These are phyloP conservation scores for Drosophila quasianomalipes DNA, from an alignment of 2,888 invertebrate genomes.

Conservation along the genomic window DNA sequence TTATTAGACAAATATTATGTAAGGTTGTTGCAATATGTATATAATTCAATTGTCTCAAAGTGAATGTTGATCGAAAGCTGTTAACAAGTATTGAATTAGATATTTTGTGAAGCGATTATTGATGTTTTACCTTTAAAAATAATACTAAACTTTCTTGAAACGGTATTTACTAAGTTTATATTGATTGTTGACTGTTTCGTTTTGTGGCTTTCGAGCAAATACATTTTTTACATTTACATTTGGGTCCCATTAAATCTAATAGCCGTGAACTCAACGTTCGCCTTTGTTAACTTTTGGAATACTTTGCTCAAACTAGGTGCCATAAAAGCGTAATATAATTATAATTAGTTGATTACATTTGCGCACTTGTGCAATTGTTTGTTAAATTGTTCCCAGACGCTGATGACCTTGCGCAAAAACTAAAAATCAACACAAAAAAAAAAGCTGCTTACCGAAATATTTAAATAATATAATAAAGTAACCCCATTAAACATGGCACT, in stretches of 20 bases:
- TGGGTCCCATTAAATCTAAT: constrained; percentile 5
- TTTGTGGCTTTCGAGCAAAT: background rate
- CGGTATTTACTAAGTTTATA: background rate
- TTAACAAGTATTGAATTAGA: background rate
- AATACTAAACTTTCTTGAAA: background rate
- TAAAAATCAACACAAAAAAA: background rate
- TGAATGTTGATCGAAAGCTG: background rate
- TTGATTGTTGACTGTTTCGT: background rate
- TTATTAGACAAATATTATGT: background rate
- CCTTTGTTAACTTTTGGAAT: constrained; percentile 19
- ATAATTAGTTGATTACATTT: constrained; percentile 27
- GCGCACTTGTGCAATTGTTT: constrained; percentile 32
- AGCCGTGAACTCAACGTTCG: constrained; percentile 24
- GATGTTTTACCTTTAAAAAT: background rate
- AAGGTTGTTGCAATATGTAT: background rate
- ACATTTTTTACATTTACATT: background rate
- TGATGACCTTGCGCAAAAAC: constrained; percentile 47
- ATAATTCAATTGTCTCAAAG: background rate
- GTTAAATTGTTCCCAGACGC: constrained; percentile 15
- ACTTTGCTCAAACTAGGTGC: constrained; percentile 15
- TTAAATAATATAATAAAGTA: constrained; percentile 22
- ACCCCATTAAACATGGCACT: constrained; percentile 40
- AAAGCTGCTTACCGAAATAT: background rate
- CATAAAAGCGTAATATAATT: constrained; percentile 21
- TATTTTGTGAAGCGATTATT: background rate